Conservation (phyloP, 1,140 invertebrate genomes). For the Drosophila pseudoananassae region DNA sequence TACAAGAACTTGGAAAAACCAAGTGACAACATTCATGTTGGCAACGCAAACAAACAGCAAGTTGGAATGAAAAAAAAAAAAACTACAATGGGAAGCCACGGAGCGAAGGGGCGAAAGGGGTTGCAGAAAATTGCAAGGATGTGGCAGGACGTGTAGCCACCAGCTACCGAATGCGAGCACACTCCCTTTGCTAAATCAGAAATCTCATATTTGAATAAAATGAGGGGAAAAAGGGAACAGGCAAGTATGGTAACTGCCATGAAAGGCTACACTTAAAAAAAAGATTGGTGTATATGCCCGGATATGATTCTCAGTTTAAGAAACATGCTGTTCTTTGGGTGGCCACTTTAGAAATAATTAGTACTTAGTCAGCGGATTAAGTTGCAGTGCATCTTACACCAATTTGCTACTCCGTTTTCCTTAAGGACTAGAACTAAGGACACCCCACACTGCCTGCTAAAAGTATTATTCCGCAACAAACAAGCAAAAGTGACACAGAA, state of each 20-base stretch:
- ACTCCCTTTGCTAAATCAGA: conserved; percentile 51
- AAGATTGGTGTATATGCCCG: not conserved
- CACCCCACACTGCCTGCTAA: conserved; percentile 26
- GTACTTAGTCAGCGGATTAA: too few species aligned
- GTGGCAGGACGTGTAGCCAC: conserved; percentile 10
- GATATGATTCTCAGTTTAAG: too few species aligned
- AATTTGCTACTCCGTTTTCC: conserved; percentile 12
- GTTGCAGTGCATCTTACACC: not conserved
- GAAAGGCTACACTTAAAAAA: not conserved
- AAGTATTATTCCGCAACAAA: conserved; percentile 71
- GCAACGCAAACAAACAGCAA: conserved; percentile 74
- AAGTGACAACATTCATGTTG: conserved; percentile 79
- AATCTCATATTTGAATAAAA: conserved; percentile 74
- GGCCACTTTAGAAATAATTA: too few species aligned
- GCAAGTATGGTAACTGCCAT: conserved; percentile 3
- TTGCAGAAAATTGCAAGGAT: not conserved
- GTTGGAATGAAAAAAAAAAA: conserved; percentile 13
- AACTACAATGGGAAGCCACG: not conserved
- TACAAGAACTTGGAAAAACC: conserved; percentile 62
- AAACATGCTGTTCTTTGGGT: too few species aligned
- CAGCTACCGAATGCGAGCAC: not conserved
- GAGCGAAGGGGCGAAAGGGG: conserved; percentile 4
- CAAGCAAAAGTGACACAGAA: conserved; percentile 74
- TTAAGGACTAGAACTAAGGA: conserved; percentile 9
- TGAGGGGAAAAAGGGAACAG: conserved; percentile 5